Conservation (phyloP, 53 echinoderm and acorn worm species). For the Mesocentrotus franciscanus region DNA sequence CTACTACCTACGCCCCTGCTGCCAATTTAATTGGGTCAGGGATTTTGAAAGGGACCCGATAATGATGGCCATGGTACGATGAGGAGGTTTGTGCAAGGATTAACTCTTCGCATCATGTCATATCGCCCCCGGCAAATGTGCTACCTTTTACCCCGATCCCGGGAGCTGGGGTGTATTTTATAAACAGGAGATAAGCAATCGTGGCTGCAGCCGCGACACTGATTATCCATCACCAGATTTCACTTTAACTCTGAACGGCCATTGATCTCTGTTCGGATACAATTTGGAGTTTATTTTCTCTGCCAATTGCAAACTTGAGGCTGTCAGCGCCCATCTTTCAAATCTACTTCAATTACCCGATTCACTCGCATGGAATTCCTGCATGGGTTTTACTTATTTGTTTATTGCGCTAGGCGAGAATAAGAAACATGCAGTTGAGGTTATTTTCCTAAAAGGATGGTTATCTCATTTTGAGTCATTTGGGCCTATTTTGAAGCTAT, state of each 20-base stretch:
- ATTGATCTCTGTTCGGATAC: slow-evolving; percentile 45
- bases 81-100: slow-evolving; percentile 39
- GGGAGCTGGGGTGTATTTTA: neutral
- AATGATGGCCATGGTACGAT: neutral
- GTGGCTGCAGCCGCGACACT: neutral
- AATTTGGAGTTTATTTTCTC: slow-evolving; percentile 57
- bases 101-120: slow-evolving; percentile 29
- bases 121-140: slow-evolving; percentile 19
- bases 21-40: slow-evolving; percentile 37
- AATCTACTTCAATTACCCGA: slow-evolving; percentile 58
- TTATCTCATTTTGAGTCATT: slow-evolving; percentile 37
- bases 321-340: slow-evolving; percentile 57
- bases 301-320: slow-evolving; percentile 43
- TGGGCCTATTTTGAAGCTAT: neutral
- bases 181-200: slow-evolving; percentile 35
- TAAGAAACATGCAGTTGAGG: neutral
- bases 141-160: neutral
- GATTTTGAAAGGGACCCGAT: slow-evolving; percentile 26
- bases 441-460: slow-evolving; percentile 49
- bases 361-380: neutral
- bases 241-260: slow-evolving; percentile 40
- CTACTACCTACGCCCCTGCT: slow-evolving; percentile 1
- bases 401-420: slow-evolving; percentile 17
- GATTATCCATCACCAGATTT: slow-evolving; percentile 35
- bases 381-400: neutral